Evolutionary conservation across 2,113 vertebrate genomes (phyloP).

Genomic region (Takifugu flavidus): DNA sequence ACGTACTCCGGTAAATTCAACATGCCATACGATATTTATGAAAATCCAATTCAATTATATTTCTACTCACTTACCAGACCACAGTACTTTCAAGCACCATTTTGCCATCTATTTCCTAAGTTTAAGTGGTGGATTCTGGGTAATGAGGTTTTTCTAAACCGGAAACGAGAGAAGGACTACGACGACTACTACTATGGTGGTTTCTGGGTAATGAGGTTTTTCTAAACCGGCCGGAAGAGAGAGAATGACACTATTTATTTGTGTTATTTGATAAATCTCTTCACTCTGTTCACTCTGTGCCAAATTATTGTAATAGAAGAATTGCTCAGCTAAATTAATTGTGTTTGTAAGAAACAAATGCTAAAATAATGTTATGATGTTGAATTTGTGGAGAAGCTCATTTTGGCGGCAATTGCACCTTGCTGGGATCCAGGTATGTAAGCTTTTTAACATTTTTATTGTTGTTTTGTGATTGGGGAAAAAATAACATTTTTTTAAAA

Average conservation of each 20-base stretch:
- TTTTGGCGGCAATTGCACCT: slow-evolving; percentile 13
- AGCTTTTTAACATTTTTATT: background rate
- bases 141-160: slow-evolving; percentile 34
- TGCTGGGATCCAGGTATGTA: slow-evolving; percentile 16
- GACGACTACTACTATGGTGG: too few relatives aligned
- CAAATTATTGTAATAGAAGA: too few relatives aligned
- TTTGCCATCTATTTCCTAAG: slow-evolving; percentile 55
- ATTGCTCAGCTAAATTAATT: background rate
- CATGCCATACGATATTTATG: too few relatives aligned
- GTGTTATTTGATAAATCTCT: too few relatives aligned
- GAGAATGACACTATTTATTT: too few relatives aligned
- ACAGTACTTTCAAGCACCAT: slow-evolving; percentile 92
- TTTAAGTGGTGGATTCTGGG: slow-evolving; percentile 46
- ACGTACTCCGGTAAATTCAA: too few relatives aligned
- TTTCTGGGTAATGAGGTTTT: slow-evolving; percentile 53
- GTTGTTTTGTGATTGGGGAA: too few relatives aligned
- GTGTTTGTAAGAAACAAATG: background rate
- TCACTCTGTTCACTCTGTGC: too few relatives aligned
- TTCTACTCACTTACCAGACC: slow-evolving; percentile 81
- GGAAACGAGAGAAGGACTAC: too few relatives aligned
- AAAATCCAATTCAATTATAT: background rate
- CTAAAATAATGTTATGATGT: background rate
- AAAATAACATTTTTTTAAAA: too few relatives aligned
- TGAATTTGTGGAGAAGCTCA: slow-evolving; percentile 27
- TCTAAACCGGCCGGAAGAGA: too few relatives aligned